These are phyloP conservation scores for Dascyllus trimaculatus DNA, from an alignment of 2,113 vertebrate genomes.

Conservation along the genomic window DNA sequence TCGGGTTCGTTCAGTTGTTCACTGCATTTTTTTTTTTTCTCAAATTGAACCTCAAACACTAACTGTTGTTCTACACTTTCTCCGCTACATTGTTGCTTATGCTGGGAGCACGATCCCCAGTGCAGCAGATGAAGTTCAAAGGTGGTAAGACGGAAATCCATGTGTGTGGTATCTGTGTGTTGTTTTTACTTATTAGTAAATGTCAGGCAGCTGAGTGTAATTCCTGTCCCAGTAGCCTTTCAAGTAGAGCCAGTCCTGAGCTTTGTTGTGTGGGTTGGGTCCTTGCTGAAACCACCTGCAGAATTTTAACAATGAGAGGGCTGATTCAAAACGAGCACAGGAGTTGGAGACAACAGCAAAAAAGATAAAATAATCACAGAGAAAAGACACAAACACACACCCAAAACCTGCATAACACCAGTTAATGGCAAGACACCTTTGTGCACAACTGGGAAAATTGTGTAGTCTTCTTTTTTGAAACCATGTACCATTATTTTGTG, in stretches of 20 bases:
- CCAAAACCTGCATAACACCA: neutral
- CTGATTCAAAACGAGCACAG: neutral
- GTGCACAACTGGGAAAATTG: too few species aligned
- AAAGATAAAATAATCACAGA: conserved; percentile 4
- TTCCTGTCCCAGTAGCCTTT: conserved; percentile 98
- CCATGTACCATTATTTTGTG: too few species aligned
- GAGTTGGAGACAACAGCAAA: neutral
- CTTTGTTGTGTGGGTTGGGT: conserved; percentile 92
- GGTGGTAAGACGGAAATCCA: conserved; percentile 22
- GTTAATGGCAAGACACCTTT: neutral
- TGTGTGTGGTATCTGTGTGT: conserved; percentile 8
- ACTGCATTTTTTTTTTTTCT: neutral
- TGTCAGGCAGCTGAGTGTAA: conserved; percentile 93
- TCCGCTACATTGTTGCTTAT: conserved; percentile 10
- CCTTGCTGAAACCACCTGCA: conserved; percentile 97
- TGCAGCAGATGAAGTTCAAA: conserved; percentile 46
- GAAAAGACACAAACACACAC: neutral
- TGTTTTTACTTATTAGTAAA: conserved; percentile 88
- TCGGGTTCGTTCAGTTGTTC: conserved; percentile 21
- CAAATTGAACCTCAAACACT: neutral
- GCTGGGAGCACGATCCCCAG: conserved; percentile 7
- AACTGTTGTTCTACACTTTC: conserved; percentile 11
- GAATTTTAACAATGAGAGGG: conserved; percentile 41
- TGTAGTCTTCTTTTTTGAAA: too few species aligned
- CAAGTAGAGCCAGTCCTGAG: conserved; percentile 95